Evolutionary conservation across 1,140 invertebrate genomes (phyloP).

Genomic region (Brachionus manjavacas): DNA sequence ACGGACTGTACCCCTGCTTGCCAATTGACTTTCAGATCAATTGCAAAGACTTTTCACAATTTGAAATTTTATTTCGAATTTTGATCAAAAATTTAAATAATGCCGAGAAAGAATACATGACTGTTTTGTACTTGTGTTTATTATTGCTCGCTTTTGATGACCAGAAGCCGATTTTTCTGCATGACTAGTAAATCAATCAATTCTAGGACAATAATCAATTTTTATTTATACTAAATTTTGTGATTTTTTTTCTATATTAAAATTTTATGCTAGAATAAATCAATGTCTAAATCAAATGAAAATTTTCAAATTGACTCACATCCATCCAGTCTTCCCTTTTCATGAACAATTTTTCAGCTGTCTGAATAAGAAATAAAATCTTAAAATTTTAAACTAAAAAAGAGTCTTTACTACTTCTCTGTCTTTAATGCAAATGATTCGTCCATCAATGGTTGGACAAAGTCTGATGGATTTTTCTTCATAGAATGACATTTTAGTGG

Average conservation of each 20-base stretch:
- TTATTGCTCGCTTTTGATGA: slow-evolving; percentile 27
- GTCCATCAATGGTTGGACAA: not conserved
- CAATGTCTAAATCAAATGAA: not conserved
- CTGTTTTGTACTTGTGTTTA: not conserved
- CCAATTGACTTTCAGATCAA: slow-evolving; percentile 19
- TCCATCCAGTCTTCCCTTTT: not conserved
- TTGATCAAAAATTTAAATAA: slow-evolving; percentile 21
- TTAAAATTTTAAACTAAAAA: not conserved
- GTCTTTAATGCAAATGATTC: slow-evolving; percentile 2
- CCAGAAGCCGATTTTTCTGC: not conserved
- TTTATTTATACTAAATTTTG: too few species aligned
- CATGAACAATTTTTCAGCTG: not conserved
- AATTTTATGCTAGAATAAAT: too few species aligned
- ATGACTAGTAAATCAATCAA: not conserved
- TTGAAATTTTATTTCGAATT: slow-evolving; percentile 22
- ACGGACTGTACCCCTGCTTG: not conserved
- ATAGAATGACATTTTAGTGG: not conserved
- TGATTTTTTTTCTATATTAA: too few species aligned
- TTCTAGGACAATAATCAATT: not conserved
- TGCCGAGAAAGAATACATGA: not conserved
- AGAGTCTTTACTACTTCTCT: not conserved
- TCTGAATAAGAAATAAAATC: not conserved
- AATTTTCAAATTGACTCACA: not conserved
- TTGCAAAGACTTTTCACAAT: not conserved
- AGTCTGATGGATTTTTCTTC: slow-evolving; percentile 2